phyloP scores from a whole-genome alignment of 2,113 vertebrate species.

The Pontoporia blainvillei region DNA sequence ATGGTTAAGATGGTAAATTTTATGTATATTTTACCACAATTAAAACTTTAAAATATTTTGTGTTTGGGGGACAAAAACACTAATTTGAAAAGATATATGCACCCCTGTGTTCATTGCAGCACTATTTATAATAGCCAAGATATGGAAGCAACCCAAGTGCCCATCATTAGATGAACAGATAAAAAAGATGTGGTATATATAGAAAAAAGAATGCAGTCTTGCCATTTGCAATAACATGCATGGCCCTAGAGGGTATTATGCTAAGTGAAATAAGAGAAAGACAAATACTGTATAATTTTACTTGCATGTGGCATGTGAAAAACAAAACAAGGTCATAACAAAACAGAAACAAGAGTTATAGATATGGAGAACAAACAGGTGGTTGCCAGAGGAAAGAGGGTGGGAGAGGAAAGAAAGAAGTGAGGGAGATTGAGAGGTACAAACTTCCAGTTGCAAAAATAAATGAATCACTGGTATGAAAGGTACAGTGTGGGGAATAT shows the following conservation, averaged over 20 bases:
- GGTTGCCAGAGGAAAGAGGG: not conserved
- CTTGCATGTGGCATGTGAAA: not conserved
- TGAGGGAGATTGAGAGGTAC: not conserved
- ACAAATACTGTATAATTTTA: not conserved
- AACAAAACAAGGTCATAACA: not conserved
- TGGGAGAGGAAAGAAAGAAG: not conserved
- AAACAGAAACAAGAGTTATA: not conserved
- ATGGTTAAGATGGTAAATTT: not conserved
- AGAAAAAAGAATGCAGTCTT: not conserved
- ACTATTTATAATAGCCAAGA: not conserved
- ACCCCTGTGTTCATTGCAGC: not conserved
- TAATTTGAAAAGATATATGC: not conserved
- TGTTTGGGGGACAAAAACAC: not conserved
- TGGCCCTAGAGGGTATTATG: not conserved
- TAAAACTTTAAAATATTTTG: not conserved
- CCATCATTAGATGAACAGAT: not conserved
- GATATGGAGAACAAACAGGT: not conserved
- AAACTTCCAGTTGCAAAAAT: not conserved
- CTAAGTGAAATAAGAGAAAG: not conserved
- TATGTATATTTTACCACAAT: not conserved
- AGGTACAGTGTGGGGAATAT: not conserved
- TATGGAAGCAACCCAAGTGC: not conserved
- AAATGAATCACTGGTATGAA: not conserved
- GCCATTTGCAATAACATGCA: not conserved
- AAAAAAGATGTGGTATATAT: not conserved